These are phyloP conservation scores for Pterostichus niger DNA, from an alignment of 2,888 invertebrate species.

Conservation along the genomic window DNA sequence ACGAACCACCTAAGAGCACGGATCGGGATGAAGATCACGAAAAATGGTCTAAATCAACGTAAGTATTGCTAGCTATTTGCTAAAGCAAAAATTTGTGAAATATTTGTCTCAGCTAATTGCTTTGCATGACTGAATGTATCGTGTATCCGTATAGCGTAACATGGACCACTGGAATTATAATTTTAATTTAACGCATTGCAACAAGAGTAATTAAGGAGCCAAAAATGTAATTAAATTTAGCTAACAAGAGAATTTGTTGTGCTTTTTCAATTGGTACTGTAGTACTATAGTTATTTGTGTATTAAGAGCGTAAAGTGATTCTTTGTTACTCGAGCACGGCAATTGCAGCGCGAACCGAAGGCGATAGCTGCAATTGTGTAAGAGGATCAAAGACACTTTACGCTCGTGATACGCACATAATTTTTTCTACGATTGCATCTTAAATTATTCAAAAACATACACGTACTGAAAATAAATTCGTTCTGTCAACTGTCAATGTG, in stretches of 20 bases:
- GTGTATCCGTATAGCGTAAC: background rate
- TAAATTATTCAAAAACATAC: too few relatives aligned
- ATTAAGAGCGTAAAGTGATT: too few relatives aligned
- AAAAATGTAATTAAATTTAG: conserved; percentile 11
- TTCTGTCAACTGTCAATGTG: too few relatives aligned
- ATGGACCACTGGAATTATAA: background rate
- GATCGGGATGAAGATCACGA: conserved; percentile 74
- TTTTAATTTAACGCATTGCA: background rate
- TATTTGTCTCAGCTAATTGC: background rate
- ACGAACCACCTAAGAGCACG: conserved; percentile 68
- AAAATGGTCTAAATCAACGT: conserved; percentile 77
- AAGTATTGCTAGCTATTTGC: conserved; percentile 69
- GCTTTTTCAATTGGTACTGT: background rate
- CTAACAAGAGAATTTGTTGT: background rate
- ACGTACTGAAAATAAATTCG: too few relatives aligned
- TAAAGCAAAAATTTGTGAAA: background rate
- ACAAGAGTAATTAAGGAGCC: background rate
- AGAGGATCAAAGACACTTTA: too few relatives aligned
- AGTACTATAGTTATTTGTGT: background rate
- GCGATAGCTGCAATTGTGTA: too few relatives aligned
- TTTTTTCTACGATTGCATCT: too few relatives aligned
- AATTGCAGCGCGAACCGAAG: too few relatives aligned
- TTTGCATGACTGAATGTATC: background rate
- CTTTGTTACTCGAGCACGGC: too few relatives aligned
- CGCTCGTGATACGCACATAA: too few relatives aligned